Percentiles rank a stretch among this genome's conserved stretches.
phyloP scores from a whole-genome alignment of 2,888 invertebrate species.

The Synanthedon tipuliformis region DNA sequence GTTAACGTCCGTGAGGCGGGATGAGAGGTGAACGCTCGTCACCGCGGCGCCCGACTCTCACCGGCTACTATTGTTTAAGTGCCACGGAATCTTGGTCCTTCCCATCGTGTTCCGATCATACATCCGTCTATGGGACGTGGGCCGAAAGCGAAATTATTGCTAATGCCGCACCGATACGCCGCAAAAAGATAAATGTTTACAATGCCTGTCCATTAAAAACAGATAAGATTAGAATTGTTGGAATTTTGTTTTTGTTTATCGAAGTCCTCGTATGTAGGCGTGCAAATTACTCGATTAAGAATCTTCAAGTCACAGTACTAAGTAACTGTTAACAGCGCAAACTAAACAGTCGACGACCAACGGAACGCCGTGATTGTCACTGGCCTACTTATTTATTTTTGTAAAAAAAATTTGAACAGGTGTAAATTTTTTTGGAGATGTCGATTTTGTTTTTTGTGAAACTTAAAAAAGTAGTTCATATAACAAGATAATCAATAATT shows the following conservation, averaged over 20 bases:
- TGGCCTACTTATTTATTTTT: not conserved
- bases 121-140: conserved; percentile 51
- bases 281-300: conserved; percentile 29
- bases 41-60: conserved; percentile 66
- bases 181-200: conserved; percentile 7
- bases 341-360: not conserved
- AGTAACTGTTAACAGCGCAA: conserved; percentile 35
- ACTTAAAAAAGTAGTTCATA: too few relatives aligned
- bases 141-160: conserved; percentile 46
- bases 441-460: too few relatives aligned
- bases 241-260: conserved; percentile 13
- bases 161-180: conserved; percentile 7
- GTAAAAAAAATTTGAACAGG: not conserved
- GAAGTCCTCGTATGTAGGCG: conserved; percentile 8
- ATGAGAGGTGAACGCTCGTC: conserved; percentile 68
- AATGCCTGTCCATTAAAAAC: conserved; percentile 10
- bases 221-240: conserved; percentile 44
- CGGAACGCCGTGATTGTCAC: not conserved
- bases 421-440: not conserved
- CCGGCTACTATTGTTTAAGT: conserved; percentile 66
- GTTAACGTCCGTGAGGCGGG: conserved; percentile 39
- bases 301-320: conserved; percentile 14
- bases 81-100: conserved; percentile 68
- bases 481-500: too few relatives aligned
- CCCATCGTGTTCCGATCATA: conserved; percentile 62